Percentiles rank a stretch among this genome's conserved stretches.
Conservation (phyloP, 2,113 vertebrate genomes). For the Grammomys dolichurus region DNA sequence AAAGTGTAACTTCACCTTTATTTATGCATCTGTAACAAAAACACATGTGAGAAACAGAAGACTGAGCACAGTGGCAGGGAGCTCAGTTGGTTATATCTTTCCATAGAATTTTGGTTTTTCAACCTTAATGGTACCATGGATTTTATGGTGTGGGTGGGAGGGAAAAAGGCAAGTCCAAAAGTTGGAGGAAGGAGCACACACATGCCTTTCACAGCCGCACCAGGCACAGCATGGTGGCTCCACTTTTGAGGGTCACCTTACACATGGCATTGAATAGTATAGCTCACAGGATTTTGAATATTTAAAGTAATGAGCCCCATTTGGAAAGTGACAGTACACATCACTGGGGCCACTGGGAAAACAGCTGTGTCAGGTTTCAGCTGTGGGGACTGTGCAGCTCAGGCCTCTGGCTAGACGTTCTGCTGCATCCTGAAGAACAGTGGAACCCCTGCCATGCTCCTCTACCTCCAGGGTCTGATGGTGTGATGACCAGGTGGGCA, state of each 20-base stretch:
- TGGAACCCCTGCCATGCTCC: not conserved
- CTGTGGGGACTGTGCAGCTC: accelerated
- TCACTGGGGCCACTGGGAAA: not conserved
- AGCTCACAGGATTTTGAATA: not conserved
- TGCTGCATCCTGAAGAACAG: not conserved
- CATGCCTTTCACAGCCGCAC: not conserved
- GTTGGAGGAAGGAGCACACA: accelerated
- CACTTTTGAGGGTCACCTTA: not conserved
- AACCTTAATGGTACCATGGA: not conserved
- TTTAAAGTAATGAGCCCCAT: not conserved
- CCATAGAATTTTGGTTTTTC: not conserved
- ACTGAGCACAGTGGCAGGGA: not conserved
- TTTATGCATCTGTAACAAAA: too few relatives aligned
- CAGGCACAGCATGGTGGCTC: too few relatives aligned
- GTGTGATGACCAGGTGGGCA: too few relatives aligned
- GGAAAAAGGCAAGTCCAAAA: too few relatives aligned
- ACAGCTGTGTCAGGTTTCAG: not conserved
- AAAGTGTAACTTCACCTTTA: not conserved
- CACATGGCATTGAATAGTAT: not conserved
- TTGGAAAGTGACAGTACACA: not conserved
- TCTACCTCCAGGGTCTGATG: not conserved
- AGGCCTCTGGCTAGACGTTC: not conserved
- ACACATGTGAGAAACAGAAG: not conserved
- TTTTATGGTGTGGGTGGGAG: not conserved
- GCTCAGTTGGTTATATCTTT: not conserved